Percentiles rank a stretch among this genome's conserved stretches.
Evolutionary conservation across 1,140 invertebrate species (phyloP).

Genomic region (Caligus rogercresseyi): DNA sequence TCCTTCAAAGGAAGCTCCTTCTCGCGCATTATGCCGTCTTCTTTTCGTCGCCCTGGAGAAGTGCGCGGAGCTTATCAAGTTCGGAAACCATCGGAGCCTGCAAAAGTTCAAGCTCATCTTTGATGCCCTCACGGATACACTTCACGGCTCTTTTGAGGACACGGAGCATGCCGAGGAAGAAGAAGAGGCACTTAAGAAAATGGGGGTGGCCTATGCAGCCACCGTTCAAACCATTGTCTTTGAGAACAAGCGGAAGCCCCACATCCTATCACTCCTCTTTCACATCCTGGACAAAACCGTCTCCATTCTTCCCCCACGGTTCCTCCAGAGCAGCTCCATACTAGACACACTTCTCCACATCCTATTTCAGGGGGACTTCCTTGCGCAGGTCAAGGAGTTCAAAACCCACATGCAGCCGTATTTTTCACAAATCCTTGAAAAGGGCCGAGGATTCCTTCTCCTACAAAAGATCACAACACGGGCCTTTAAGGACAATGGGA

Average conservation of each 20-base stretch:
- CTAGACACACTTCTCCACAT: background rate
- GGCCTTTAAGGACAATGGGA: background rate
- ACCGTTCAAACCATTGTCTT: background rate
- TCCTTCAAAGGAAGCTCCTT: background rate
- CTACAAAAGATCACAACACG: background rate
- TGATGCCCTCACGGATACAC: background rate
- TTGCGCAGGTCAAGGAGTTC: background rate
- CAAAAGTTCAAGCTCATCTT: background rate
- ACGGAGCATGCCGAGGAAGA: background rate
- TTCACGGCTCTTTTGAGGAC: background rate
- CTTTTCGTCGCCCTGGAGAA: background rate
- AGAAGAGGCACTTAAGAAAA: no score
- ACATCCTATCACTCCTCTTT: background rate
- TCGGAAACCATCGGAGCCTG: background rate
- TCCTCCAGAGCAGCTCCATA: background rate
- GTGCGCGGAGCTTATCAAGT: background rate
- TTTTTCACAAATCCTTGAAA: background rate
- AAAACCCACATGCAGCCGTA: background rate
- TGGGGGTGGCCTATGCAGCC: background rate
- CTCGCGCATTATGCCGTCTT: background rate
- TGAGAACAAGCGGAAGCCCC: background rate
- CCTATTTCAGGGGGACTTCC: background rate
- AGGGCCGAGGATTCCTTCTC: background rate
- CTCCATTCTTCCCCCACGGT: background rate
- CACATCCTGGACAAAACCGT: background rate